Conservation (phyloP, 2,888 invertebrate genomes). For the Diaperis boleti region DNA sequence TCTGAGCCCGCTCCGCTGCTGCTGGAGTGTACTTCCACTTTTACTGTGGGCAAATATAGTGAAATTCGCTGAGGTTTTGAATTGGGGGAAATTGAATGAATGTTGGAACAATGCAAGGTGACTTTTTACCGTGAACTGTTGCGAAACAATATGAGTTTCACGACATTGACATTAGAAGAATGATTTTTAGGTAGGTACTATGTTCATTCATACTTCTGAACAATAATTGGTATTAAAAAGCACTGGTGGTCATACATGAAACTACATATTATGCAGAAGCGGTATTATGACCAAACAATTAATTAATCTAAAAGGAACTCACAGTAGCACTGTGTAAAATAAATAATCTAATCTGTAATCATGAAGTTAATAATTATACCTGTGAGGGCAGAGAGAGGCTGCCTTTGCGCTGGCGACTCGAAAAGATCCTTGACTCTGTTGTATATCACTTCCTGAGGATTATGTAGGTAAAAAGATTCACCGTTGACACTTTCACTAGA, state of each 20-base stretch:
- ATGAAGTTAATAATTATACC: no score
- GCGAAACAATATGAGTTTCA: neutral
- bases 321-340: no score
- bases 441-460: conserved; percentile 83
- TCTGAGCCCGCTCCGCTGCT: conserved; percentile 76
- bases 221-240: no score
- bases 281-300: no score
- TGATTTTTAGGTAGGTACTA: no score
- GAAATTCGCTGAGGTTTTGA: conserved; percentile 3
- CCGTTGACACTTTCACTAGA: conserved; percentile 68
- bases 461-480: conserved; percentile 89
- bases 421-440: conserved; percentile 88
- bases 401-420: conserved; percentile 68
- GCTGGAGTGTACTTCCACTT: conserved; percentile 88
- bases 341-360: no score
- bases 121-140: conserved; percentile 10
- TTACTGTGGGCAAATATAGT: conserved; percentile 70
- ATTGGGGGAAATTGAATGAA: neutral
- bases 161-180: neutral
- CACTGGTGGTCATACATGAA: no score
- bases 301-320: no score
- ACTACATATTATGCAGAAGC: no score
- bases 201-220: no score
- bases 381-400: conserved; percentile 66
- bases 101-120: conserved; percentile 35